Conservation (phyloP, 1,140 invertebrate species). For the Aradophagus sp. region DNA sequence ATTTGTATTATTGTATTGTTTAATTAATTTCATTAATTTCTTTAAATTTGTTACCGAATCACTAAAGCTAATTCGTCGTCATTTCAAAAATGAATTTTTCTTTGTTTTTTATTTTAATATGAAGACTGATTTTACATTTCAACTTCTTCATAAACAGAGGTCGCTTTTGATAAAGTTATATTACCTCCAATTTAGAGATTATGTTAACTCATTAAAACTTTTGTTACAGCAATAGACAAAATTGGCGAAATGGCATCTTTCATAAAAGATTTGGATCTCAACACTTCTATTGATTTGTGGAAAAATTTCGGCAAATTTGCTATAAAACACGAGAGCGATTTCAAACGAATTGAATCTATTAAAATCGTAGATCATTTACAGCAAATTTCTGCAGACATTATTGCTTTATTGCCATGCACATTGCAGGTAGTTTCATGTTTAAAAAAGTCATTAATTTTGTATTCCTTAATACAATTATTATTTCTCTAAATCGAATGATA, state of each 20-base stretch:
- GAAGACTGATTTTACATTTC: too few relatives aligned
- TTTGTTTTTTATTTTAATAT: too few relatives aligned
- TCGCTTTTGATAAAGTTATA: not conserved
- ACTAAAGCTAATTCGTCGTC: too few relatives aligned
- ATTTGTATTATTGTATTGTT: too few relatives aligned
- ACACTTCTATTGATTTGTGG: constrained; percentile 63
- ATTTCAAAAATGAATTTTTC: not conserved
- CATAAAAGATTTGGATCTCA: constrained; percentile 61
- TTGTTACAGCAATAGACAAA: constrained; percentile 59
- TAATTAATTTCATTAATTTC: too few relatives aligned
- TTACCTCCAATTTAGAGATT: too few relatives aligned
- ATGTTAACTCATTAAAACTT: not conserved
- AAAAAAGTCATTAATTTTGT: too few relatives aligned
- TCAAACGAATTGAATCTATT: constrained; percentile 42
- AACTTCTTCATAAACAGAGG: too few relatives aligned
- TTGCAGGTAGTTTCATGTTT: constrained; percentile 33
- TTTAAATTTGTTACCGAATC: too few relatives aligned
- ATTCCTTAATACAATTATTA: too few relatives aligned
- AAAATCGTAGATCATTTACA: constrained; percentile 54
- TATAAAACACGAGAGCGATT: constrained; percentile 32
- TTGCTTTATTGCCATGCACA: constrained; percentile 40
- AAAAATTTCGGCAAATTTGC: constrained; percentile 65
- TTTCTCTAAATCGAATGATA: too few relatives aligned
- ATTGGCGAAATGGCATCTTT: constrained; percentile 59
- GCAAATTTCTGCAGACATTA: constrained; percentile 51